These are phyloP conservation scores for Callyntrura sp. DNA, from an alignment of 2,888 invertebrate species.

Conservation along the genomic window DNA sequence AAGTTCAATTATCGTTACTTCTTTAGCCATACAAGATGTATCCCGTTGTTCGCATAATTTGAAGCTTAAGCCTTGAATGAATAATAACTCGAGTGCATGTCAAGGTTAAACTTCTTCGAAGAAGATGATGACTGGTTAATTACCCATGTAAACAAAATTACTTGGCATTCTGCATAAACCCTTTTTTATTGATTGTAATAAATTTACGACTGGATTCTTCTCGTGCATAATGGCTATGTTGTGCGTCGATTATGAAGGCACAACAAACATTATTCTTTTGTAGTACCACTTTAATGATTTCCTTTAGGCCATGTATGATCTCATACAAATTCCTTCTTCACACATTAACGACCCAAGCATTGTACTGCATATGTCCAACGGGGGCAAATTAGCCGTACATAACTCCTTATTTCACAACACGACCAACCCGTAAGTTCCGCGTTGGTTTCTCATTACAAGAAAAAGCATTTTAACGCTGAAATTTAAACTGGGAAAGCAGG, in stretches of 20 bases:
- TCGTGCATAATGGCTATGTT: not conserved
- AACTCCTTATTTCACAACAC: slow-evolving; percentile 2
- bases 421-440: not conserved
- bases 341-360: slow-evolving; percentile 24
- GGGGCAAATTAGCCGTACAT: not conserved
- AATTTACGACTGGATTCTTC: slow-evolving; percentile 11
- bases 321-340: slow-evolving; percentile 13
- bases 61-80: not conserved
- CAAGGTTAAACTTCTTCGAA: slow-evolving; percentile 23
- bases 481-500: not conserved
- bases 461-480: not conserved
- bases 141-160: slow-evolving; percentile 22
- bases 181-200: slow-evolving; percentile 17
- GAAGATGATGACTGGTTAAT: slow-evolving; percentile 33
- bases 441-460: not conserved
- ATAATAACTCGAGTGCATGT: not conserved
- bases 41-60: slow-evolving; percentile 15
- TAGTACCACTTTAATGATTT: not conserved
- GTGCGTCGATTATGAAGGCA: too few relatives aligned
- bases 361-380: not conserved
- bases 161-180: slow-evolving; percentile 30
- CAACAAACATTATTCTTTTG: not conserved
- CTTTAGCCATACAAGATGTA: not conserved
- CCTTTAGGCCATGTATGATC: slow-evolving; percentile 15
- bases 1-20: slow-evolving; percentile 25